Evolutionary conservation across 2,888 invertebrate species (phyloP).

Genomic region (Sturmia bella): DNA sequence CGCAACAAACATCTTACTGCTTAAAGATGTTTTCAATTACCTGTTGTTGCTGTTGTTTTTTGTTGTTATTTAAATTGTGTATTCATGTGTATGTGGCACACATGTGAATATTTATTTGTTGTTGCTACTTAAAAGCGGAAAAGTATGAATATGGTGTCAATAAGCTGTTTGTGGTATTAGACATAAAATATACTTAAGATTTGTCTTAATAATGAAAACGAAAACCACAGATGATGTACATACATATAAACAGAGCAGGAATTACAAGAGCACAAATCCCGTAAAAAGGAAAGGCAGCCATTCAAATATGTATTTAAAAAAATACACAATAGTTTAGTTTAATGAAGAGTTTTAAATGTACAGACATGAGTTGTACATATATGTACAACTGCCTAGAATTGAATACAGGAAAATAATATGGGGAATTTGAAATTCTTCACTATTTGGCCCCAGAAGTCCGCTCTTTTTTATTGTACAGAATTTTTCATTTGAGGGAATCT

Average conservation of each 20-base stretch:
- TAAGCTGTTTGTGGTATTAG: conserved; percentile 73
- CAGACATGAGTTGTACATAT: no score
- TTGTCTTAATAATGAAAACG: conserved; percentile 54
- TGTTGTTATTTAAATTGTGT: conserved; percentile 12
- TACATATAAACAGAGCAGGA: conserved; percentile 56
- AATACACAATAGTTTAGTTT: no score
- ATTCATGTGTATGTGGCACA: conserved; percentile 35
- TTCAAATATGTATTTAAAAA: no score
- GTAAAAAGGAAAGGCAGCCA: neutral
- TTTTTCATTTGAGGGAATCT: no score
- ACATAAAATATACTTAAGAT: conserved; percentile 72
- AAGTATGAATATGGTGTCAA: conserved; percentile 73
- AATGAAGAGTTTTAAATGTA: no score
- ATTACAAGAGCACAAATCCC: conserved; percentile 9
- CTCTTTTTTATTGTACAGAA: no score
- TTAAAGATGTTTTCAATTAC: no score
- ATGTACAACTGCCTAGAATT: no score
- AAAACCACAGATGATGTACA: conserved; percentile 62
- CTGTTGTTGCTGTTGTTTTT: conserved; percentile 27
- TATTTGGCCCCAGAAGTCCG: no score
- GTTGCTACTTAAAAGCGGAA: conserved; percentile 36
- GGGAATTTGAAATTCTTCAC: no score
- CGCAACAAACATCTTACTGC: no score
- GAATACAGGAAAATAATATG: no score
- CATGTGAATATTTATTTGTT: conserved; percentile 9